phyloP scores from a whole-genome alignment of 2,113 vertebrate genomes.

The Zeus faber region DNA sequence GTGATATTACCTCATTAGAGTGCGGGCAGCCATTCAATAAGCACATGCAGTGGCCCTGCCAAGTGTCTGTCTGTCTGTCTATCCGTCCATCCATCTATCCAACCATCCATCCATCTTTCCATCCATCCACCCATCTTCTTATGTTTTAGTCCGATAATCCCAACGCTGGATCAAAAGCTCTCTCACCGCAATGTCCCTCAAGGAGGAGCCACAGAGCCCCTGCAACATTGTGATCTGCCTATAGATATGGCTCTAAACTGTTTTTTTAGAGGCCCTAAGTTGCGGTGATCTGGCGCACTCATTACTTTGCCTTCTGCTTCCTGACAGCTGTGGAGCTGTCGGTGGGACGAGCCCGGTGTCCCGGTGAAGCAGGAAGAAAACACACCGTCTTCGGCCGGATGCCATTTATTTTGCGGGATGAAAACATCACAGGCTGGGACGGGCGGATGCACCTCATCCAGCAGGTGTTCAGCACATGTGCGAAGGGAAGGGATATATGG shows the following conservation, averaged over 20 bases:
- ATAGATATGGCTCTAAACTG: constrained; percentile 43
- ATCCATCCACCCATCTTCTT: too few species aligned
- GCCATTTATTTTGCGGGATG: constrained; percentile 56
- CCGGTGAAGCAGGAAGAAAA: constrained; percentile 41
- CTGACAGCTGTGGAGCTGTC: constrained; percentile 57
- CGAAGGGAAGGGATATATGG: constrained; percentile 29
- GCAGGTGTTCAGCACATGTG: constrained; percentile 58
- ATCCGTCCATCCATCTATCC: neutral
- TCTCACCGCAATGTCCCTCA: constrained; percentile 16
- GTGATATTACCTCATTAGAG: constrained; percentile 73
- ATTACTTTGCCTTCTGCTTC: constrained; percentile 43
- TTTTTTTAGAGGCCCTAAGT: constrained; percentile 46
- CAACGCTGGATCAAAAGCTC: constrained; percentile 38
- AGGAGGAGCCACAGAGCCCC: constrained; percentile 19
- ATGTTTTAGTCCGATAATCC: constrained; percentile 15
- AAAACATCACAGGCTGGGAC: constrained; percentile 61
- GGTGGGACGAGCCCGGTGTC: constrained; percentile 42
- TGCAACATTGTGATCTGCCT: constrained; percentile 23
- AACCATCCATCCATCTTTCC: neutral
- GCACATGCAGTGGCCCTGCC: constrained; percentile 54
- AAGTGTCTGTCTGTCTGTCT: constrained; percentile 29
- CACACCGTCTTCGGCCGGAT: constrained; percentile 53
- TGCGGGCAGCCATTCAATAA: constrained; percentile 66
- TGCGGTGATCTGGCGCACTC: constrained; percentile 32
- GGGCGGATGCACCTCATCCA: constrained; percentile 32